phyloP scores from a whole-genome alignment of 2,113 vertebrate species.

The Etheostoma cragini region DNA sequence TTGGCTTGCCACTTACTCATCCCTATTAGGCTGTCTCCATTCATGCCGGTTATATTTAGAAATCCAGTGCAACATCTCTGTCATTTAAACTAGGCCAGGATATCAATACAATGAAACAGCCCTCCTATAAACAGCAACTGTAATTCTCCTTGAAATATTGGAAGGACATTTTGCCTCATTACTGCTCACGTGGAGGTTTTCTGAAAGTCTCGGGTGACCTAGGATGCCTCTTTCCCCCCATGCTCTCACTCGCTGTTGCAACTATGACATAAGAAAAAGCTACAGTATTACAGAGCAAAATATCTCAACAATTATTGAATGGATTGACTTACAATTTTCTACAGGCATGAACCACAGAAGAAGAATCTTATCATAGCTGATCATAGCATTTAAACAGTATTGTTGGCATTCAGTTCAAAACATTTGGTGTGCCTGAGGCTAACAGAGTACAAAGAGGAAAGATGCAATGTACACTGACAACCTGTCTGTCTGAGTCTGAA shows the following conservation, averaged over 20 bases:
- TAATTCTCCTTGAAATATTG: constrained; percentile 51
- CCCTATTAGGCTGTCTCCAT: constrained; percentile 38
- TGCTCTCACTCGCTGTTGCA: not conserved
- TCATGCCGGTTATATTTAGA: constrained; percentile 62
- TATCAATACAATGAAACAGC: constrained; percentile 61
- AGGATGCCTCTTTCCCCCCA: not conserved
- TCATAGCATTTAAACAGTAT: not conserved
- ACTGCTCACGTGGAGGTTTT: not conserved
- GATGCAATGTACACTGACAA: not conserved
- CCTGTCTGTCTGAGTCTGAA: not conserved
- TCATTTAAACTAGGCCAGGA: constrained; percentile 66
- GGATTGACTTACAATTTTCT: not conserved
- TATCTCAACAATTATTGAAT: not conserved
- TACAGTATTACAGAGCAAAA: not conserved
- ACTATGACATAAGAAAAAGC: too few species aligned
- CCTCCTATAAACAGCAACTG: constrained; percentile 51
- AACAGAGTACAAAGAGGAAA: not conserved
- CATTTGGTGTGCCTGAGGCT: not conserved
- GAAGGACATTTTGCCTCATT: constrained; percentile 30
- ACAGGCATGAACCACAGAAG: not conserved
- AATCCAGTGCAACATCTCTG: constrained; percentile 61
- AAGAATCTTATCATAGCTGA: not conserved
- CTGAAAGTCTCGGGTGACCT: not conserved
- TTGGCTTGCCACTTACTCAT: constrained; percentile 29
- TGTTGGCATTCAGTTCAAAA: not conserved